Evolutionary conservation across 2,888 invertebrate genomes (phyloP), one percentile per base, ranked within the genome.

Genomic region (Ypsolopha sequella): DNA sequence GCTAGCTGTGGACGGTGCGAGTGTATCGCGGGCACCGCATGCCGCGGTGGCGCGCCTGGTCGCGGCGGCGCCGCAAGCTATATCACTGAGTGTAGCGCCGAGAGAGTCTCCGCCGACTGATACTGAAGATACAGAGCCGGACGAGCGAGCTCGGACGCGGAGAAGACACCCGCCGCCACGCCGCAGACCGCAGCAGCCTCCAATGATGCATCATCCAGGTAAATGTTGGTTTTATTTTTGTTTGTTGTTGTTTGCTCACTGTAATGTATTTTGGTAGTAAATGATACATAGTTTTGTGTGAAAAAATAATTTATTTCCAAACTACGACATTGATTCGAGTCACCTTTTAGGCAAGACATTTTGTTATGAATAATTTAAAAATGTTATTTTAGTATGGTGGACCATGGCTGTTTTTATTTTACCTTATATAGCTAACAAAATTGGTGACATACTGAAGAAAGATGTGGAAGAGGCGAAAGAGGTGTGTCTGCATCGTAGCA

Each of bases 21-120:
- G 93, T 69, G 97, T 98, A 8, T 94, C 95, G n/a, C 92, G 96
- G 72, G 90, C 94, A 53, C 93, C 95, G 0, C 98, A 98, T 70
- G 97, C 97, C 68, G 94, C 97, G 38, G 97, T 98, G 2, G 98
- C 97, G 1, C 89, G 94, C 56, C 84, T 97, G 51, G 96, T 98
- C 55, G 97, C 96, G 0, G 92, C 92, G 52, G 95, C 96, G 9
- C 91, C 92, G 24, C 95, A 95, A 2, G 89, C 93, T 35, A 91
- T 97, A 52, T 89, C 93, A 38, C 89, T 97, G 69, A 95, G 95
- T 62, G 96, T 97, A 48, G 95, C 96, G 1, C 80, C 79, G 1
- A 60, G 82, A n/a, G 84, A 85, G 41, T 63, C 82, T 0, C 80
- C 81, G 0, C 85, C 84, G 0, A 85, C 85, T 0, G 85, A 84